Conservation (phyloP, 1,140 invertebrate genomes). For the Solen grandis region DNA sequence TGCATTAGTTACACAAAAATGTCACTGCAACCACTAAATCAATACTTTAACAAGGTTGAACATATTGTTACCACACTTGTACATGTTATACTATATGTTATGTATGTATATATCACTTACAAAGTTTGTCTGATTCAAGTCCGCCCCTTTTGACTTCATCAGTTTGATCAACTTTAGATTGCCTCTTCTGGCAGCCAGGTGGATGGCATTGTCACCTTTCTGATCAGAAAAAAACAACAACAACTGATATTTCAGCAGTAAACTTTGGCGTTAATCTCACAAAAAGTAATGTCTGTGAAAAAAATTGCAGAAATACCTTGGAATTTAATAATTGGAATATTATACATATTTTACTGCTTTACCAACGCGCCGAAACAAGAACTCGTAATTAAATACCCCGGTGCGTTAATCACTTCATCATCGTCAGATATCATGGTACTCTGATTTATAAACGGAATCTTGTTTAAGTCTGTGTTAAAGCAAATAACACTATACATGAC, state of each 20-base stretch:
- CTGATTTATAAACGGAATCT: neutral
- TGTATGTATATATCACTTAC: too few species aligned
- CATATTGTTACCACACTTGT: too few species aligned
- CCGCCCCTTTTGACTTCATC: conserved; percentile 20
- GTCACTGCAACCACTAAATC: too few species aligned
- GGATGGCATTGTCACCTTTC: conserved; percentile 48
- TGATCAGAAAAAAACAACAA: neutral
- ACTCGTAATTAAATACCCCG: neutral
- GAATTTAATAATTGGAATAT: neutral
- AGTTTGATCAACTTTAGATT: conserved; percentile 23
- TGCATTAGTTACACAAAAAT: too few species aligned
- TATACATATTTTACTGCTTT: too few species aligned
- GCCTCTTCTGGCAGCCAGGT: conserved; percentile 35
- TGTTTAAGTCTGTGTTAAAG: neutral
- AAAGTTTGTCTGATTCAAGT: conserved; percentile 35
- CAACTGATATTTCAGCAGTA: neutral
- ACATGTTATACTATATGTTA: too few species aligned
- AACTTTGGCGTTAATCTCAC: neutral
- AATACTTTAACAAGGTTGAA: too few species aligned
- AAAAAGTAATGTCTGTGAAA: neutral
- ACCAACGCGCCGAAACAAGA: neutral
- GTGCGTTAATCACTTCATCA: too few species aligned
- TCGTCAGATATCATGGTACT: neutral
- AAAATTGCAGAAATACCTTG: neutral
- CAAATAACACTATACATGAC: neutral